Conservation (phyloP, 2,888 invertebrate species). For the Campoplex nolae region DNA sequence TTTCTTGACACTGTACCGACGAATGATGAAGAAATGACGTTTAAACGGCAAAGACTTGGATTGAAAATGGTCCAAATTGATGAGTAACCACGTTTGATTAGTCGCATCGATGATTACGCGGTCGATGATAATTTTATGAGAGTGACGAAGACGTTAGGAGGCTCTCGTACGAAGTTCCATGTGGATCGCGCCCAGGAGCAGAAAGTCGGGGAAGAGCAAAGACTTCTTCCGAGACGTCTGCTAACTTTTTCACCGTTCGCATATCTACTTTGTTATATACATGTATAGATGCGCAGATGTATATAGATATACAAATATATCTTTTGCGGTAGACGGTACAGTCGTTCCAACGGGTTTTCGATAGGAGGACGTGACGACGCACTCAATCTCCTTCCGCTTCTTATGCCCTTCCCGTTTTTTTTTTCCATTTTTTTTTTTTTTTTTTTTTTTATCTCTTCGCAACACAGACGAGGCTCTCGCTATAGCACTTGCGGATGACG, state of each 20-base stretch:
- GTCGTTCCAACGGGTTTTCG: constrained; percentile 51
- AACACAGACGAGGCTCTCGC: background rate
- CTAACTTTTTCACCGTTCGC: constrained; percentile 26
- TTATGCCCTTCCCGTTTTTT: constrained; percentile 17
- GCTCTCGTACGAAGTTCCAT: background rate
- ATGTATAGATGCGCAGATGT: background rate
- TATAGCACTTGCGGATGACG: constrained; percentile 48
- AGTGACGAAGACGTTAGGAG: constrained; percentile 1
- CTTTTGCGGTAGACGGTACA: constrained; percentile 15
- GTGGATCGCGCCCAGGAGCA: background rate
- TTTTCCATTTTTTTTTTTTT: too few species aligned
- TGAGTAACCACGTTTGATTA: background rate
- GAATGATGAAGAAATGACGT: background rate
- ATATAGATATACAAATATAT: background rate
- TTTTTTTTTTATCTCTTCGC: background rate
- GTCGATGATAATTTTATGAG: constrained; percentile 21
- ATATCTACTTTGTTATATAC: too few species aligned
- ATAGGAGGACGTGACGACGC: constrained; percentile 51
- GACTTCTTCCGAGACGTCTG: constrained; percentile 56
- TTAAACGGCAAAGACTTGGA: background rate
- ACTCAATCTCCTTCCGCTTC: constrained; percentile 61
- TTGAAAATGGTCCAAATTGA: background rate
- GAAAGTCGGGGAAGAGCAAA: constrained; percentile 13
- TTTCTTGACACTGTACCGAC: too few species aligned
- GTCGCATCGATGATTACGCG: background rate